Base-by-base conservation (phyloP, 2,888 invertebrate species). In the Diaphora mendica region DNA sequence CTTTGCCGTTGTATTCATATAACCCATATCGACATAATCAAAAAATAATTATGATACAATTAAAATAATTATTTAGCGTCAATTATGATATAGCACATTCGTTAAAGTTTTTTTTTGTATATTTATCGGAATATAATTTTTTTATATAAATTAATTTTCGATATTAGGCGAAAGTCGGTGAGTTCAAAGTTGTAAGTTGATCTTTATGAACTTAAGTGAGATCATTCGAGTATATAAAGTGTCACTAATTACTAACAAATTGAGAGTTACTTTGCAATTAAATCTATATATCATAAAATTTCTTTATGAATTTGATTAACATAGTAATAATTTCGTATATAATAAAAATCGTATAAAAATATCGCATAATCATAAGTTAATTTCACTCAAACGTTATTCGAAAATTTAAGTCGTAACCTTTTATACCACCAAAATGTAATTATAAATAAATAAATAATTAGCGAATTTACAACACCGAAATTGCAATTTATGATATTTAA, bases 111-210 rank as follows among this genome's bases (percentile, higher is more conserved):
- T 86, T 88, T 23, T 23, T 23, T 55, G 1, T 0, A 91, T 90
- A 88, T 89, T 90, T 90, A 74, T 83, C 73, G 75, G 88, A 88
- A 83, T 76, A 72, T 85, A 87, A 88, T 88, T 89, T 81, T 78
- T 79, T 77, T 70, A 69, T 62, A 62, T 30, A 62, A 75, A 76
- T 83, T 89, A 89, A 87, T 86, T 87, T 88, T 85, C 86, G 84
- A 85, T 87, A 87, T 91, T 84, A 90, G 88, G 88, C 90, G 91
- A 92, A 91, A 91, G 91, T 86, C 91, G 91, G 90, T 77, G 5
- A 68, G 80, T 84, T 92, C 89, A 91, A 91, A 89, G 81, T 68
- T 65, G 44, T 70, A 79, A 77, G 65, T 79, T 55, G 72, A 82
- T 81, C 74, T 64, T 72, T 72, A 72, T 74, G 71, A 39, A 69